Conservation (phyloP, 92 coral and sea anemone genomes). For the Palythoa grandis region DNA sequence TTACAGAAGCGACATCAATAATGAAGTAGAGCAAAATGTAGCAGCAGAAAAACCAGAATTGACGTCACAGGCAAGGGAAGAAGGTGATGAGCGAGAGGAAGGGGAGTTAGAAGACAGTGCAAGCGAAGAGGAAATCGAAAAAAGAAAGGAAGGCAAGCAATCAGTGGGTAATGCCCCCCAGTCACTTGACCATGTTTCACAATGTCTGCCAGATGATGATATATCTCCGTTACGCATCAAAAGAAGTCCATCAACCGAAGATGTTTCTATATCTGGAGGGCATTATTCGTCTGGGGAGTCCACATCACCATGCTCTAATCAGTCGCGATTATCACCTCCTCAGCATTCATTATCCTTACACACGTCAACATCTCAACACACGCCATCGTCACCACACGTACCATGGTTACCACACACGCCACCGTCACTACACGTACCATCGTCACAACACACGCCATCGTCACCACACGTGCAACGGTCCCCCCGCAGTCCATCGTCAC, state of each 20-base stretch:
- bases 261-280: not conserved
- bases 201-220: constrained; percentile 7
- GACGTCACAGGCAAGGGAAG: constrained; percentile 17
- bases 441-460: not conserved
- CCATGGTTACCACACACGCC: not conserved
- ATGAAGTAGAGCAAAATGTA: not conserved
- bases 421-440: not conserved
- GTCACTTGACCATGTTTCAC: not conserved
- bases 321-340: not conserved
- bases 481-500: not conserved
- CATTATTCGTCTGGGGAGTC: not conserved
- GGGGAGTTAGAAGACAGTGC: constrained; percentile 41
- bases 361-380: not conserved
- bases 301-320: not conserved
- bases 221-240: not conserved
- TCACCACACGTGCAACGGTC: not conserved
- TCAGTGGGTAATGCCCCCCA: not conserved
- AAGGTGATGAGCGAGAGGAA: constrained; percentile 37
- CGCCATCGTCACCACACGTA: not conserved
- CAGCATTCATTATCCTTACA: not conserved
- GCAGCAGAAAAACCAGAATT: not conserved
- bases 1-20: constrained; percentile 25
- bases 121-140: constrained; percentile 10
- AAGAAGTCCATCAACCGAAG: not conserved
- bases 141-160: not conserved